phyloP scores from a whole-genome alignment of 2,113 vertebrate genomes.

The Petrocephalus zakoni region DNA sequence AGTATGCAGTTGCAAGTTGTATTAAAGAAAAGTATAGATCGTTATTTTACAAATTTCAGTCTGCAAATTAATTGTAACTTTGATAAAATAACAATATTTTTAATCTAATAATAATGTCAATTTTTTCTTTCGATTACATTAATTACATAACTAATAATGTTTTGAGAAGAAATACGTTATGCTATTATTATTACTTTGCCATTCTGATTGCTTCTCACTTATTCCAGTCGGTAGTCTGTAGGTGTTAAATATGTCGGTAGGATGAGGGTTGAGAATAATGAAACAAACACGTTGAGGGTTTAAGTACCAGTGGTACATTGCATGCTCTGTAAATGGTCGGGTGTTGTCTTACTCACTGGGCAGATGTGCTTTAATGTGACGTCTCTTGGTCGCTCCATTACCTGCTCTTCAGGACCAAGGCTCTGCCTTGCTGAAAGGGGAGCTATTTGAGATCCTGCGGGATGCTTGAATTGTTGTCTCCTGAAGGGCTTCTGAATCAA shows the following conservation, averaged over 20 bases:
- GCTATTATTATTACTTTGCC: too few species aligned
- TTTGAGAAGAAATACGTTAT: too few species aligned
- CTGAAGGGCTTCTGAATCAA: slow-evolving; percentile 69
- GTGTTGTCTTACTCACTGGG: not conserved
- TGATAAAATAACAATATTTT: too few species aligned
- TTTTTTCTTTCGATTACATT: too few species aligned
- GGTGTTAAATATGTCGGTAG: not conserved
- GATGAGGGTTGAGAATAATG: not conserved
- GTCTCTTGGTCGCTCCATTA: not conserved
- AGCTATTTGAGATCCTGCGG: slow-evolving; percentile 71
- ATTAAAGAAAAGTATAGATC: too few species aligned
- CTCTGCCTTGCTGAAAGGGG: slow-evolving; percentile 27
- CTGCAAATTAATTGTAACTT: too few species aligned
- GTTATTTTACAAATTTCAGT: too few species aligned
- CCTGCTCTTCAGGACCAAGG: not conserved
- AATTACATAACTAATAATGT: too few species aligned
- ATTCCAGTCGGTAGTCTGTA: not conserved
- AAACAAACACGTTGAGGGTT: not conserved
- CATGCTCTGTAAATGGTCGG: not conserved
- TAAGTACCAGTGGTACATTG: not conserved
- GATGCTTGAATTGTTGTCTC: slow-evolving; percentile 77
- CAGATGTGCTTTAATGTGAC: not conserved
- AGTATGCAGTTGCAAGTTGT: too few species aligned
- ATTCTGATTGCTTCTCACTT: too few species aligned
- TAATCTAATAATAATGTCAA: too few species aligned